These are phyloP conservation scores for Pterocles orientalis DNA, from an alignment of 2,113 vertebrate genomes.

Conservation along the genomic window DNA sequence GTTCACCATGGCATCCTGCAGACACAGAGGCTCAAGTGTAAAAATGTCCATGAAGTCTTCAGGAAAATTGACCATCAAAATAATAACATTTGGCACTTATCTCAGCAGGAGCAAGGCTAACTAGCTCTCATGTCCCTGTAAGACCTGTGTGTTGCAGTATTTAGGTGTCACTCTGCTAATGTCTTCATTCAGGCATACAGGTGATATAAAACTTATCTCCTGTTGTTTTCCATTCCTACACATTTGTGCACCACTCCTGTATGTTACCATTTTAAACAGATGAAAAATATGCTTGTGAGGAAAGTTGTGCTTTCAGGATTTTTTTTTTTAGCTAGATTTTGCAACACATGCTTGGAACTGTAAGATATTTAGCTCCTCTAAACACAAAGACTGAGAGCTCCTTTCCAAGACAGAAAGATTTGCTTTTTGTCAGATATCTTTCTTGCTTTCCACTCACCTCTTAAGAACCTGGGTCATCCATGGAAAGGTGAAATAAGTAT, in stretches of 20 bases:
- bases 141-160: neutral
- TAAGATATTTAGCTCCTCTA: neutral
- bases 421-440: neutral
- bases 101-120: constrained; percentile 6
- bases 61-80: neutral
- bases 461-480: neutral
- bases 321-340: neutral
- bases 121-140: neutral
- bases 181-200: neutral
- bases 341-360: neutral
- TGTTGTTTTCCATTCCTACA: neutral
- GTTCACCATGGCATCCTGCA: neutral
- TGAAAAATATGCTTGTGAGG: neutral
- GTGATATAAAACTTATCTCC: neutral
- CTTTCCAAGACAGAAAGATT: neutral
- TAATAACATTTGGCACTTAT: constrained; percentile 33
- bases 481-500: neutral
- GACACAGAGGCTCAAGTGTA: neutral
- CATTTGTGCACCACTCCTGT: neutral
- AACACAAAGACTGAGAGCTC: neutral
- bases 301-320: neutral
- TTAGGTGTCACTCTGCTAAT: neutral
- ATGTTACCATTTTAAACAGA: neutral
- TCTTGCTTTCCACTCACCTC: neutral
- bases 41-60: neutral